Percentiles rank a stretch among this genome's conserved stretches.
Evolutionary conservation across 2,797 vertebrate genomes (phyloP).

Genomic region (Sebastes diaconus): DNA sequence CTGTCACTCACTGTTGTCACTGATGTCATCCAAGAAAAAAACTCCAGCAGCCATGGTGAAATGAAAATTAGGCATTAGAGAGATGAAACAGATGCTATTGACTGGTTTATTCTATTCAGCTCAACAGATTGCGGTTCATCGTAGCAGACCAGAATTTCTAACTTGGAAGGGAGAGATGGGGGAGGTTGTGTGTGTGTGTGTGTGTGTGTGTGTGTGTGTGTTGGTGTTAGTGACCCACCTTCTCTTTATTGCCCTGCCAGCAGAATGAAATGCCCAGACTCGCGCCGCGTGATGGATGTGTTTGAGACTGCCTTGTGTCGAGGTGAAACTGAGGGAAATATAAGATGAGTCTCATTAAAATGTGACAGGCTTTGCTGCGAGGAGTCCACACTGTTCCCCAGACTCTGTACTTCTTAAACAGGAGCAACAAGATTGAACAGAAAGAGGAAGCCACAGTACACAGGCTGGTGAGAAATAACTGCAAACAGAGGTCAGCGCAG

Average conservation of each 20-base stretch:
- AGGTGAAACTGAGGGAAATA: conserved; percentile 38
- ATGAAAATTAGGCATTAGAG: conserved; percentile 18
- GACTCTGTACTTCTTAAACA: conserved; percentile 11
- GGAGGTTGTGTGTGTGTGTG: not conserved
- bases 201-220: not conserved
- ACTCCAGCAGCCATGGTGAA: conserved; percentile 1
- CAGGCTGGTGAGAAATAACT: conserved; percentile 16
- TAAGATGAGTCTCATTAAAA: conserved; percentile 53
- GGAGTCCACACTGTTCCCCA: conserved; percentile 12
- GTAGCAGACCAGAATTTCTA: not conserved
- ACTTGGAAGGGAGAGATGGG: not conserved
- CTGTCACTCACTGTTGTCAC: conserved; percentile 16
- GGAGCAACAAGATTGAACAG: conserved; percentile 10
- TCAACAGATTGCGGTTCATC: conserved; percentile 21
- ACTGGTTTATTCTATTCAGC: conserved; percentile 24
- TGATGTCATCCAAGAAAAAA: conserved; percentile 5
- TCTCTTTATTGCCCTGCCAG: not conserved
- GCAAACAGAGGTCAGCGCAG: conserved; percentile 32
- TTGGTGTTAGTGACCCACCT: not conserved
- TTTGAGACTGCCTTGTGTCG: conserved; percentile 21
- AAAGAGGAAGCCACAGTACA: not conserved
- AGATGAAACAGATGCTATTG: conserved; percentile 34
- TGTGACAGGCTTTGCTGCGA: conserved; percentile 20
- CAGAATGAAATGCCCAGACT: conserved; percentile 20
- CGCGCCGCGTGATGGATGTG: conserved; percentile 36